Conservation (phyloP, 2,888 invertebrate genomes). For the Encarsia formosa region DNA sequence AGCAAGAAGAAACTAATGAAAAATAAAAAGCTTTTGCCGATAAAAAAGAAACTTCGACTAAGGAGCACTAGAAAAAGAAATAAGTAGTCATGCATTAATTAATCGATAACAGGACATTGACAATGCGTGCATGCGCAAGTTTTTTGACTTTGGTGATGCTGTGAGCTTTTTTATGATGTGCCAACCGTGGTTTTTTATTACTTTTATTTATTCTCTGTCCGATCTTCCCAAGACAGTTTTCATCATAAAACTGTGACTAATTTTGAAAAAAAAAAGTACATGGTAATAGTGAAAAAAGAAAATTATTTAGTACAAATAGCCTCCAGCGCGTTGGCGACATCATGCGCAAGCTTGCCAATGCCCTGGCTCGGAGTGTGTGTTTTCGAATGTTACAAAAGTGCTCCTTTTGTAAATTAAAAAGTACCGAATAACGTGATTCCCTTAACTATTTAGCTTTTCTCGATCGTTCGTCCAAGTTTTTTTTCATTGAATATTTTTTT, state of each 20-base stretch:
- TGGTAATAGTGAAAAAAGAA: no score
- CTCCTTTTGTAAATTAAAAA: conserved; percentile 43
- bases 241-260: no score
- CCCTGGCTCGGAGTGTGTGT: conserved; percentile 71
- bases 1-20: no score
- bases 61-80: conserved; percentile 49
- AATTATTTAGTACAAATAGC: no score
- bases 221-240: not conserved
- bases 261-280: no score
- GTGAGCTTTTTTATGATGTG: conserved; percentile 46
- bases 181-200: conserved; percentile 42
- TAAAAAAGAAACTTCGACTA: no score
- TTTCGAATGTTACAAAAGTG: conserved; percentile 38
- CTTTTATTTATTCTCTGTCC: conserved; percentile 14
- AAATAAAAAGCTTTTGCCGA: no score
- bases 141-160: conserved; percentile 49
- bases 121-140: conserved; percentile 52
- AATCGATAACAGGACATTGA: conserved; percentile 51
- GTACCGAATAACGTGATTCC: conserved; percentile 41
- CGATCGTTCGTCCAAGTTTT: no score
- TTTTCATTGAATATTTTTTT: no score
- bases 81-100: conserved; percentile 48
- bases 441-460: no score
- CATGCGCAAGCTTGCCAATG: conserved; percentile 71
- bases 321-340: conserved; percentile 50